Base-by-base conservation (phyloP, 2,113 vertebrate genomes). In the Microtus ochrogaster region DNA sequence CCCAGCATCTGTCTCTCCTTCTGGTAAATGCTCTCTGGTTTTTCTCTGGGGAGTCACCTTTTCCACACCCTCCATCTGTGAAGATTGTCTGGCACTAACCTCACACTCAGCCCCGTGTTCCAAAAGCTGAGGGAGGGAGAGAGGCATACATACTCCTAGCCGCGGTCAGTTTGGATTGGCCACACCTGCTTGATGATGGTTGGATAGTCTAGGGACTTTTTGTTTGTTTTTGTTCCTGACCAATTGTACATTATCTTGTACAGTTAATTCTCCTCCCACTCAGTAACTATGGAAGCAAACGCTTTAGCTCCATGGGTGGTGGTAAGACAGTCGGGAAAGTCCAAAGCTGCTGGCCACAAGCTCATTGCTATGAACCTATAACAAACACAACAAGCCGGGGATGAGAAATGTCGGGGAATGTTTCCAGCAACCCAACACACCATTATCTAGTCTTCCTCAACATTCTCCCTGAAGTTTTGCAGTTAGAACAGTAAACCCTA, bases 21-120 rank as follows among this genome's bases (percentile, higher is more conserved):
- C 94, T 87, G 94, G 70, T 73, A 94, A 96, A 94, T 90, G 90
- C 89, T 96, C 86, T 93, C 84, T 33, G 73, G 36, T 58, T 95
- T 89, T 96, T 78, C 61, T 96, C 81, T 74, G 89, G 89, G 91
- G 91, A 79, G 84, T 19, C 47, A 74, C 49, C 63, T 66, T 95
- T 4, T 24, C 52, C 24, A 16, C 30, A 90, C 88, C 26, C 30
- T 83, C 39, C 47, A 26, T 65, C 82, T 26, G 8, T 76, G 87
- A 79, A 44, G 72, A 82, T 44, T 78, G 61, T 33, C n/a, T 72
- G n/a, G 76, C 63, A 22, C 12, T 78, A 76, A 77, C 30, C 9
- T 94, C 47, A 36, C 19, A n/a, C n/a, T 95, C 39, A 8, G 8
- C 36, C 79, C 36, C 8, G 8, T 3, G 6, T 26, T 33, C 77